phyloP scores from a whole-genome alignment of 2,888 invertebrate genomes.

The Melieria crassipennis region DNA sequence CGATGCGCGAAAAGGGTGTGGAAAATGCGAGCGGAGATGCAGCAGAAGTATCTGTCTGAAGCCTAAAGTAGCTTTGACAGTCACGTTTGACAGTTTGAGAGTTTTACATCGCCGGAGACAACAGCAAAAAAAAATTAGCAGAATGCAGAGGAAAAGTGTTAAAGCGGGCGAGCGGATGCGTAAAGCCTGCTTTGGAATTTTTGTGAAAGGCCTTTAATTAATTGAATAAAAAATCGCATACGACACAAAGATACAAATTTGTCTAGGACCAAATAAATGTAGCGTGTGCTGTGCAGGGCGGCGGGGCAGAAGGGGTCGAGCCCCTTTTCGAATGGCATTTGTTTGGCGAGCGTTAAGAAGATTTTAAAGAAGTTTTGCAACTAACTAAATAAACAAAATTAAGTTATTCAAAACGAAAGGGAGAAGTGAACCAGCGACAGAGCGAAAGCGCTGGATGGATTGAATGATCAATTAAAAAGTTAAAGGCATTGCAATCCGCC shows the following conservation, averaged over 20 bases:
- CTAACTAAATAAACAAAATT: slow-evolving; percentile 18
- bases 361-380: background rate
- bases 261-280: background rate
- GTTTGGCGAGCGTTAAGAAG: background rate
- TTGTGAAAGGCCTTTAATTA: slow-evolving; percentile 44
- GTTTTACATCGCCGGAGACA: background rate
- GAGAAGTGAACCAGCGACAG: background rate
- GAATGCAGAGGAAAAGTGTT: slow-evolving; percentile 6
- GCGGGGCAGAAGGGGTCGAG: background rate
- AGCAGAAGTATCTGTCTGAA: slow-evolving; percentile 18
- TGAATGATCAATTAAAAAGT: too few relatives aligned
- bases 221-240: slow-evolving; percentile 43
- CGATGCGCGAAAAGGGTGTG: background rate
- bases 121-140: background rate
- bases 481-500: too few relatives aligned
- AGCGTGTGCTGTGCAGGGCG: background rate
- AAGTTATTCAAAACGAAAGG: slow-evolving; percentile 1
- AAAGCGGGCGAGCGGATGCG: slow-evolving; percentile 1
- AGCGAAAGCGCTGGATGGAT: background rate
- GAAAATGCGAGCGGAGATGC: background rate
- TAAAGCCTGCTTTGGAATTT: slow-evolving; percentile 41
- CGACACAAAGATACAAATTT: background rate
- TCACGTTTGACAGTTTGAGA: slow-evolving; percentile 41
- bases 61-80: slow-evolving; percentile 34
- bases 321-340: background rate